phyloP scores from a whole-genome alignment of 2,113 vertebrate species.

The Notarius lentiginosus region DNA sequence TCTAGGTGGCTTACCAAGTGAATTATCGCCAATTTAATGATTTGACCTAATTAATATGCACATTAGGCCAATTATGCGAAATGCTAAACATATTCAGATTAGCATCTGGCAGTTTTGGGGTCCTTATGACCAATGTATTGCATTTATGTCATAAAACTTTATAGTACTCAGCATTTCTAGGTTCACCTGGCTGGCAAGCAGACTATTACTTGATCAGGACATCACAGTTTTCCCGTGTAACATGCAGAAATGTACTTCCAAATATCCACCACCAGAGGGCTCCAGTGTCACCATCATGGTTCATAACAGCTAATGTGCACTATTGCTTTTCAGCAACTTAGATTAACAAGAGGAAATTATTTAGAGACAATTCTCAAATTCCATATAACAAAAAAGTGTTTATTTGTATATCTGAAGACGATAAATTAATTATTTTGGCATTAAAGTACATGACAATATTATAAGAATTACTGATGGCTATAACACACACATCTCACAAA shows the following conservation, averaged over 20 bases:
- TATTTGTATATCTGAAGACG: background rate
- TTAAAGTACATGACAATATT: background rate
- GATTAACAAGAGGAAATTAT: background rate
- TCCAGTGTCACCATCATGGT: background rate
- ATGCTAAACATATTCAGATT: too few relatives aligned
- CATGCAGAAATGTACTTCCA: background rate
- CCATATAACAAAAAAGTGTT: background rate
- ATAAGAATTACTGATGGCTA: background rate
- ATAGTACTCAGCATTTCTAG: too few relatives aligned
- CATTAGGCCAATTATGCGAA: too few relatives aligned
- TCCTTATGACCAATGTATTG: too few relatives aligned
- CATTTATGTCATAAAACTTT: too few relatives aligned
- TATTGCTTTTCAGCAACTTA: background rate
- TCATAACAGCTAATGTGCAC: background rate
- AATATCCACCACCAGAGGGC: slow-evolving; percentile 5
- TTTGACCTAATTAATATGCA: too few relatives aligned
- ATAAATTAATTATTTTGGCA: background rate
- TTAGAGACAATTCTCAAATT: background rate
- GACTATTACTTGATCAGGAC: background rate
- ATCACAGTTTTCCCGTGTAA: background rate
- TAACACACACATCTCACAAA: slow-evolving; percentile 1
- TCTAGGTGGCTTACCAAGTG: too few relatives aligned
- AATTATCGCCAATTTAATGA: too few relatives aligned
- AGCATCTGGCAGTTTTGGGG: too few relatives aligned
- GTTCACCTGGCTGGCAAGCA: too few relatives aligned